Percentiles rank a stretch among this genome's conserved stretches.
Conservation (phyloP, 2,797 vertebrate genomes). For the Propithecus deckenii region DNA sequence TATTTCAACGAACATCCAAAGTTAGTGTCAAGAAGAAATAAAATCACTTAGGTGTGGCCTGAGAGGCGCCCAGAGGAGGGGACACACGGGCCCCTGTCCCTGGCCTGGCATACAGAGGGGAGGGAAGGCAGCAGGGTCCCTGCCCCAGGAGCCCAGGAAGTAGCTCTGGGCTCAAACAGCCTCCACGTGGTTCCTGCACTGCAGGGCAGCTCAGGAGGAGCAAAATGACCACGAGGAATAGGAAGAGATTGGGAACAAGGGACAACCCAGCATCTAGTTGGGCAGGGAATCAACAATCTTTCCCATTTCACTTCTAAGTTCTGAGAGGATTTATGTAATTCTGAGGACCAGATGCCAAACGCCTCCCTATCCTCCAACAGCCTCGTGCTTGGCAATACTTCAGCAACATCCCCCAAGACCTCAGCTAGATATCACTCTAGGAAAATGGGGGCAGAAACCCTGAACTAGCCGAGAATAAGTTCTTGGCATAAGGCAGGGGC, state of each 20-base stretch:
- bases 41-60: neutral
- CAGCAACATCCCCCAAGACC: neutral
- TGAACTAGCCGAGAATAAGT: neutral
- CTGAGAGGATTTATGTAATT: neutral
- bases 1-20: neutral
- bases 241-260: neutral
- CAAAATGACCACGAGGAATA: neutral
- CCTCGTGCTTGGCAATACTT: too few species aligned
- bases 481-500: neutral
- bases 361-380: too few species aligned
- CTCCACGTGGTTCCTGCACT: neutral
- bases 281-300: neutral
- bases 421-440: neutral
- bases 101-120: too few species aligned
- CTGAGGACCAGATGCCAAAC: neutral
- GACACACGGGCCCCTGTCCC: neutral
- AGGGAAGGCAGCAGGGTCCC: neutral
- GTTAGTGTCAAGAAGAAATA: neutral
- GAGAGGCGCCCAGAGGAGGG: neutral
- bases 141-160: neutral
- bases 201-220: neutral
- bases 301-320: neutral
- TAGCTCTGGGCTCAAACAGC: neutral
- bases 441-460: neutral
- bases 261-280: neutral